These are phyloP conservation scores for Drosophila obscura DNA, from an alignment of 1,140 invertebrate genomes.

Conservation along the genomic window DNA sequence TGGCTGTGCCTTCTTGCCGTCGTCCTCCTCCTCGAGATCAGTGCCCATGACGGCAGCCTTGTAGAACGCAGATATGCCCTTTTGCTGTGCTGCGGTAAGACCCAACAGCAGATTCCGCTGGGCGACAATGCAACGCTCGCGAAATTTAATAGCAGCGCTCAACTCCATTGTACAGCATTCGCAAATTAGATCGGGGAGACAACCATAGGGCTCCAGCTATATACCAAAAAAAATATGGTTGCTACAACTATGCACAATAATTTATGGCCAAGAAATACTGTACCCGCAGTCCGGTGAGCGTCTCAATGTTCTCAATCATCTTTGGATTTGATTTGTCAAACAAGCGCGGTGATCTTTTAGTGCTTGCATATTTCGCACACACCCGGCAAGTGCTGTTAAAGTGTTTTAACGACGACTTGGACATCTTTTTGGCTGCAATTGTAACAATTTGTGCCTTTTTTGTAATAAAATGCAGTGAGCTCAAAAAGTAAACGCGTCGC, in stretches of 20 bases:
- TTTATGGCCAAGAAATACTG: slow-evolving; percentile 1
- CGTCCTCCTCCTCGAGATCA: not conserved
- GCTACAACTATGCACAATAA: not conserved
- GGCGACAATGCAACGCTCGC: slow-evolving; percentile 64
- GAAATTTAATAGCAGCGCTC: slow-evolving; percentile 45
- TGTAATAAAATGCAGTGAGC: slow-evolving; percentile 22
- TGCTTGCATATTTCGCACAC: slow-evolving; percentile 68
- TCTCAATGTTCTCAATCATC: slow-evolving; percentile 58
- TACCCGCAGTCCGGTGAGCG: slow-evolving; percentile 62
- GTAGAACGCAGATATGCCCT: slow-evolving; percentile 29
- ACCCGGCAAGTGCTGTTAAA: slow-evolving; percentile 67
- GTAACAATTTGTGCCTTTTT: slow-evolving; percentile 28
- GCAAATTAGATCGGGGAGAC: slow-evolving; percentile 64
- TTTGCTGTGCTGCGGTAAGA: slow-evolving; percentile 48
- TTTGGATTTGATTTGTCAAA: slow-evolving; percentile 64
- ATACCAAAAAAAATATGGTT: not conserved
- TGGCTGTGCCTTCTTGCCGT: slow-evolving; percentile 4
- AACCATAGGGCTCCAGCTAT: slow-evolving; percentile 50
- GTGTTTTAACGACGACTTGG: slow-evolving; percentile 62
- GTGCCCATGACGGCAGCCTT: slow-evolving; percentile 24
- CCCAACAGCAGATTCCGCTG: slow-evolving; percentile 51
- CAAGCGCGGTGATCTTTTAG: slow-evolving; percentile 61
- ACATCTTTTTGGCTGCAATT: slow-evolving; percentile 48
- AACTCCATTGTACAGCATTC: slow-evolving; percentile 67
- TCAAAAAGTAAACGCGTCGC: slow-evolving; percentile 64